Evolutionary conservation across 2,113 vertebrate species (phyloP).

Genomic region (Trogon melanurus): DNA sequence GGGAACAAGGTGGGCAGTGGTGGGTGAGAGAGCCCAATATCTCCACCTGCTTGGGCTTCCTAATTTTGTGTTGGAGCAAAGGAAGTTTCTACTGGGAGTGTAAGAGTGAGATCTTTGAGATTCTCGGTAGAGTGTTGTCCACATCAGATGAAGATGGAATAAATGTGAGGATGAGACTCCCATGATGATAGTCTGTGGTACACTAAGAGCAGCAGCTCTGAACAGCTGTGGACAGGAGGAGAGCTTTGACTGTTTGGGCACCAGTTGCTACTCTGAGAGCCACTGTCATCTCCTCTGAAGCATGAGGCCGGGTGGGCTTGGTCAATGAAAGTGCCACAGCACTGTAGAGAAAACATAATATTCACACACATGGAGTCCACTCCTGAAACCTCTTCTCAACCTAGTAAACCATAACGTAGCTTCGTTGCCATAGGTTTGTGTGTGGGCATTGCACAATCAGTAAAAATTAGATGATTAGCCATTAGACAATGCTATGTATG

Average conservation of each 20-base stretch:
- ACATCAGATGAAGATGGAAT: background rate
- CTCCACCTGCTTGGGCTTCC: background rate
- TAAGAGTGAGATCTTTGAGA: background rate
- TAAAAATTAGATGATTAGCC: background rate
- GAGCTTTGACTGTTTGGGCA: background rate
- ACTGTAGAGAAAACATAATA: background rate
- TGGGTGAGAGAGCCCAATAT: background rate
- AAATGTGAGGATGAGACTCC: background rate
- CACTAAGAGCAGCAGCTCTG: background rate
- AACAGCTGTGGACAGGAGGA: background rate
- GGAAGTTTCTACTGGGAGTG: background rate
- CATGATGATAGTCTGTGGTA: rapidly evolving
- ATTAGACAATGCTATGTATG: background rate
- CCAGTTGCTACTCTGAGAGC: background rate
- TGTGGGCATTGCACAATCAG: background rate
- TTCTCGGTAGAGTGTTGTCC: background rate
- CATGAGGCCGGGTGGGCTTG: background rate
- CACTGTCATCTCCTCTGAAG: background rate
- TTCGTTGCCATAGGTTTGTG: background rate
- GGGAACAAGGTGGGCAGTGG: background rate
- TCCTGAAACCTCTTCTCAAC: background rate
- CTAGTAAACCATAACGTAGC: rapidly evolving
- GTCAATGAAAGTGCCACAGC: background rate
- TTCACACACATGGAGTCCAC: rapidly evolving
- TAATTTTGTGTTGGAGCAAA: background rate